Conservation (phyloP, 2,113 vertebrate genomes). For the Carassius carassius region DNA sequence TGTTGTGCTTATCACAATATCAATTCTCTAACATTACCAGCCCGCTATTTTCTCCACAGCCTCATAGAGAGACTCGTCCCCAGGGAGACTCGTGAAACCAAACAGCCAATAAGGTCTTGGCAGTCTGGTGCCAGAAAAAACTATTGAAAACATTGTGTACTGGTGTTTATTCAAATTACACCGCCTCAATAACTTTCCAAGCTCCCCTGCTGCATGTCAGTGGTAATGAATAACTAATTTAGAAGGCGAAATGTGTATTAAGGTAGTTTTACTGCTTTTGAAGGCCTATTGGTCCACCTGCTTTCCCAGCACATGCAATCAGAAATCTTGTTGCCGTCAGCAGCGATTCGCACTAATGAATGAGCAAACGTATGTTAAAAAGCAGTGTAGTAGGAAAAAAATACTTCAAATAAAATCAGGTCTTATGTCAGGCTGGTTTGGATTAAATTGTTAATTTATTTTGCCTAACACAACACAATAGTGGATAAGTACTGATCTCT, state of each 20-base stretch:
- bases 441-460: constrained; percentile 24
- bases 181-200: constrained; percentile 27
- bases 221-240: constrained; percentile 47
- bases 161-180: constrained; percentile 51
- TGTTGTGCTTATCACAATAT: constrained; percentile 32
- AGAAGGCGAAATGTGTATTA: constrained; percentile 34
- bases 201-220: constrained; percentile 15
- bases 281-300: background rate
- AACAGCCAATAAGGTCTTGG: constrained; percentile 49
- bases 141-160: constrained; percentile 43
- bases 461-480: background rate
- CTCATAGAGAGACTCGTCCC: constrained; percentile 14
- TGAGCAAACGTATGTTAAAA: background rate
- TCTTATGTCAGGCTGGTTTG: background rate
- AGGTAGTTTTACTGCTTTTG: constrained; percentile 42
- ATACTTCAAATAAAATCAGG: constrained; percentile 19
- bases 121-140: constrained; percentile 30
- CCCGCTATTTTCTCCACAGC: constrained; percentile 2
- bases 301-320: background rate
- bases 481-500: constrained; percentile 39
- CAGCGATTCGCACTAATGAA: background rate
- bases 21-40: constrained; percentile 19
- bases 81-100: constrained; percentile 38
- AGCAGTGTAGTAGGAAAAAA: background rate
- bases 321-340: background rate